Percentiles rank a stretch among this genome's conserved stretches.
phyloP scores from a whole-genome alignment of 2,888 invertebrate species.

The Leucophora obtusa region DNA sequence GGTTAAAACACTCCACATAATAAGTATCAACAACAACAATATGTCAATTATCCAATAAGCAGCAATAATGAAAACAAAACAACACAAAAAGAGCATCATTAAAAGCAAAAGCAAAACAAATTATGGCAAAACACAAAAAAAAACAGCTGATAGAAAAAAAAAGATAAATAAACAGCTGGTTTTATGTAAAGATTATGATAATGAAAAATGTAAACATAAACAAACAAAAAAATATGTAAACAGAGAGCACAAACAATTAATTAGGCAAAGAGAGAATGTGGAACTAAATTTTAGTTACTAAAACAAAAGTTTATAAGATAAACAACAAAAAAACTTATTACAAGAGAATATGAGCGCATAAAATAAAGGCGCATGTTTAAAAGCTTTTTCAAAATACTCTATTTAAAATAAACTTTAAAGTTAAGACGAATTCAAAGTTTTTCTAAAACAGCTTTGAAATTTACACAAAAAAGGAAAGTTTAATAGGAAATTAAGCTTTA shows the following conservation, averaged over 20 bases:
- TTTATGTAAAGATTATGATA: slow-evolving; percentile 2
- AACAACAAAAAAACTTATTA: neutral
- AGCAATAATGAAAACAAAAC: slow-evolving; percentile 4
- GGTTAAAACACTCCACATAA: neutral
- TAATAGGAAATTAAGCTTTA: neutral
- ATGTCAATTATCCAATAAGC: slow-evolving; percentile 12
- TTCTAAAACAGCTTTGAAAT: neutral
- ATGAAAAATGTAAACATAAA: slow-evolving; percentile 53
- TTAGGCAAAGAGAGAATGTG: neutral
- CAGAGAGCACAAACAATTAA: slow-evolving; percentile 34
- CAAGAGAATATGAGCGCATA: neutral
- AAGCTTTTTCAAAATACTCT: neutral
- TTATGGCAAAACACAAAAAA: neutral
- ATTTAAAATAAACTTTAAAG: neutral
- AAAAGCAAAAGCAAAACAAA: slow-evolving; percentile 17
- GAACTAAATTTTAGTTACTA: no score
- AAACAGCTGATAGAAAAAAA: slow-evolving; percentile 39
- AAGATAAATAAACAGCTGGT: slow-evolving; percentile 43
- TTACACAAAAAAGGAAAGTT: neutral
- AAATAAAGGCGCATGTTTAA: neutral
- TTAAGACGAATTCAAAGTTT: neutral
- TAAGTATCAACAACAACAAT: slow-evolving; percentile 3
- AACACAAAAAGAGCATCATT: slow-evolving; percentile 31
- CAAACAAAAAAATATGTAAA: slow-evolving; percentile 37
- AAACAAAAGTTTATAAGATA: neutral